Evolutionary conservation across 2,888 invertebrate genomes (phyloP).

Genomic region (Nemotelus nigrinus): DNA sequence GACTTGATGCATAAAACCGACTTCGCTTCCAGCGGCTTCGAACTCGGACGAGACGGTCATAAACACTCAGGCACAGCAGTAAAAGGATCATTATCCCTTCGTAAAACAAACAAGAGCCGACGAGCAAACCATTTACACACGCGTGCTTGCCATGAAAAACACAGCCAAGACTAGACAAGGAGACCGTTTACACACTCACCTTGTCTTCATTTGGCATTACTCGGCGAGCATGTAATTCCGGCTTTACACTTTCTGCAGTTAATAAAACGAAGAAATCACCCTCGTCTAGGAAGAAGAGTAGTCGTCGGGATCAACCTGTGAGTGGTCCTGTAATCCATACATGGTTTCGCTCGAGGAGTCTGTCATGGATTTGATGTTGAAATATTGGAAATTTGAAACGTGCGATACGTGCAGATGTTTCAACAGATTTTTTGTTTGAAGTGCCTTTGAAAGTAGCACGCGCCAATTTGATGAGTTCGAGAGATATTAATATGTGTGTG

Average conservation of each 20-base stretch:
- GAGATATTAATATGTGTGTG: background rate
- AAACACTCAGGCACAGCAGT: no score
- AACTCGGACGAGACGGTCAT: no score
- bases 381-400: constrained; percentile 26
- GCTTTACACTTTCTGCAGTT: constrained; percentile 10
- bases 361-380: constrained; percentile 11
- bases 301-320: background rate
- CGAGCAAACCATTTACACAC: no score
- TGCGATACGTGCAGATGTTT: constrained; percentile 24
- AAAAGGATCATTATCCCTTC: no score
- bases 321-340: background rate
- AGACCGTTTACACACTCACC: background rate
- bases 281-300: background rate
- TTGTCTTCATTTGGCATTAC: background rate
- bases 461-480: constrained; percentile 8
- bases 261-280: constrained; percentile 13
- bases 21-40: no score
- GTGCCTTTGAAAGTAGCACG: background rate
- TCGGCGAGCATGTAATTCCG: no score
- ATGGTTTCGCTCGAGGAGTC: background rate
- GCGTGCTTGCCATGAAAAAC: no score
- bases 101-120: no score
- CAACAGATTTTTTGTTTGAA: background rate
- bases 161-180: no score
- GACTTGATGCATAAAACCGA: no score